These are phyloP conservation scores for Euplagia quadripunctaria DNA, from an alignment of 2,888 invertebrate species.

Conservation along the genomic window DNA sequence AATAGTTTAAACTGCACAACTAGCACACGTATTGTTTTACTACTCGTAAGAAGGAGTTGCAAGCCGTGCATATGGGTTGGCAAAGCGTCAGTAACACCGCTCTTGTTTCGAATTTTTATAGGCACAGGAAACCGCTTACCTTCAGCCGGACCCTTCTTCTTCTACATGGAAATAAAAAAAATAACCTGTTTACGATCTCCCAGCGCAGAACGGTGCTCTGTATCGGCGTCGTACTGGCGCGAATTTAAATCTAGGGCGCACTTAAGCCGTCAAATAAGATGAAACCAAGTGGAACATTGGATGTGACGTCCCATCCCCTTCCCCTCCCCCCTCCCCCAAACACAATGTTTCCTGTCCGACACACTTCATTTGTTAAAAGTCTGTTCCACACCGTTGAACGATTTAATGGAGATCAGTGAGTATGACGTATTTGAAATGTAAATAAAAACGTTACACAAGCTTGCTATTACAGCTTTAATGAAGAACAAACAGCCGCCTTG, in stretches of 20 bases:
- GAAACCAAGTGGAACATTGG: constrained; percentile 71
- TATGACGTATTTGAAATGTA: constrained; percentile 57
- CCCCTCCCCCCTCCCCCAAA: constrained; percentile 26
- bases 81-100: no score
- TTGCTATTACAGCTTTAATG: constrained; percentile 35
- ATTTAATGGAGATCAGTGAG: constrained; percentile 56
- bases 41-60: no score
- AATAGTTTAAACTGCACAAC: no score
- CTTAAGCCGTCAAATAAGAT: constrained; percentile 76
- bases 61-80: no score
- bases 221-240: constrained; percentile 59
- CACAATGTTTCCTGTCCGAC: constrained; percentile 52
- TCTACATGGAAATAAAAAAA: no score
- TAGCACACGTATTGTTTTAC: no score
- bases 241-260: constrained; percentile 68
- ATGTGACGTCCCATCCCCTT: constrained; percentile 62
- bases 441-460: constrained; percentile 50
- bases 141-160: background rate
- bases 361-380: constrained; percentile 70
- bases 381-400: constrained; percentile 55
- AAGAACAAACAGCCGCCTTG: constrained; percentile 40
- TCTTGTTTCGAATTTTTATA: background rate
- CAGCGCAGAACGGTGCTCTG: background rate
- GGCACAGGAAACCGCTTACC: background rate
- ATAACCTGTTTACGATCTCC: background rate